Conservation (phyloP, 1,140 invertebrate genomes). For the Pachyrhynchus sulphureomaculatus region DNA sequence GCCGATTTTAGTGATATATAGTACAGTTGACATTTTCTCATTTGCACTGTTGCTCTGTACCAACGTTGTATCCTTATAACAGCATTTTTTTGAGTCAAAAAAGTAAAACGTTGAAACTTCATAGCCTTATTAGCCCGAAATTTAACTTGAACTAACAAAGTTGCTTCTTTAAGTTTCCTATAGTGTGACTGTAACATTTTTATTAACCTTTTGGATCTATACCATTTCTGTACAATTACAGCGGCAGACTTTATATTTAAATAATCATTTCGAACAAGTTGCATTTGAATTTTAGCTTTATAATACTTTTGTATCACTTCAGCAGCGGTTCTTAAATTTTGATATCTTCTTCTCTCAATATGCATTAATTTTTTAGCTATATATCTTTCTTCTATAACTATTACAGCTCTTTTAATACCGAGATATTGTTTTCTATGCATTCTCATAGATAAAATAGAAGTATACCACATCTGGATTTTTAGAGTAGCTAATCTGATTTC, state of each 20-base stretch:
- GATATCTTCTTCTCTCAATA: slow-evolving; percentile 21
- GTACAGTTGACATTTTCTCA: slow-evolving; percentile 37
- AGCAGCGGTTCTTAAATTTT: slow-evolving; percentile 4
- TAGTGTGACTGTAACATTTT: slow-evolving; percentile 44
- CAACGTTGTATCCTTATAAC: slow-evolving; percentile 54
- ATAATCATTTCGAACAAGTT: slow-evolving; percentile 23
- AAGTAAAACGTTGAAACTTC: slow-evolving; percentile 16
- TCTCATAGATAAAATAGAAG: slow-evolving; percentile 48
- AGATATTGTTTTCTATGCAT: slow-evolving; percentile 51
- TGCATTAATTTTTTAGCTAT: slow-evolving; percentile 39
- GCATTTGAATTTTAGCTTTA: slow-evolving; percentile 39
- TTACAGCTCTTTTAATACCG: slow-evolving; percentile 45
- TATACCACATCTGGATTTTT: slow-evolving; percentile 50
- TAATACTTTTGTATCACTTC: slow-evolving; percentile 46
- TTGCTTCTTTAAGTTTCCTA: slow-evolving; percentile 40
- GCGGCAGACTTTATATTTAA: slow-evolving; percentile 30
- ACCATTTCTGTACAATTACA: slow-evolving; percentile 45
- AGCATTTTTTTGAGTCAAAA: slow-evolving; percentile 36
- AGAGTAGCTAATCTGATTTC: slow-evolving; percentile 42
- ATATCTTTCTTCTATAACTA: slow-evolving; percentile 42
- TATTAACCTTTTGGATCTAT: slow-evolving; percentile 49
- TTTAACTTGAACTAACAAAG: slow-evolving; percentile 43
- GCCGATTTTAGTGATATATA: slow-evolving; percentile 43
- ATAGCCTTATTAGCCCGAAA: slow-evolving; percentile 38
- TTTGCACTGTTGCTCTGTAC: slow-evolving; percentile 48